These are phyloP conservation scores for Numenius arquata DNA, from an alignment of 2,113 vertebrate species.

Conservation along the genomic window DNA sequence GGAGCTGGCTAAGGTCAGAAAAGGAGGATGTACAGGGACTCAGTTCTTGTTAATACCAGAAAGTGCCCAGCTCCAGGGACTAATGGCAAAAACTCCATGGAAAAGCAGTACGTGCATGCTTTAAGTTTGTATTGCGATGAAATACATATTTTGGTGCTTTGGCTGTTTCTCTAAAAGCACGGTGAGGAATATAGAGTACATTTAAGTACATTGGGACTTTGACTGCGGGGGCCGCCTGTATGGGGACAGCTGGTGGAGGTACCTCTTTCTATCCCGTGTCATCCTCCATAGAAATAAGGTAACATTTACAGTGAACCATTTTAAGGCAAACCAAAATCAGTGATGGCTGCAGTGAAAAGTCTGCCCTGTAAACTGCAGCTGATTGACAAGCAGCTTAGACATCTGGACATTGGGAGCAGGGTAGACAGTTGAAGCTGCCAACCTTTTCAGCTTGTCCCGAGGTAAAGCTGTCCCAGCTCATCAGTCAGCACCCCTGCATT, in stretches of 20 bases:
- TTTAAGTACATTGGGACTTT: not conserved
- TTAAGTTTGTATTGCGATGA: not conserved
- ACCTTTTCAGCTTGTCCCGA: slow-evolving; percentile 9
- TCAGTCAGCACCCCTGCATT: slow-evolving; percentile 19
- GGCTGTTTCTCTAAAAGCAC: not conserved
- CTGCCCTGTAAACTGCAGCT: slow-evolving; percentile 13
- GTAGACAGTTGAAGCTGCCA: slow-evolving; percentile 48
- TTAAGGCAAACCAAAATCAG: not conserved
- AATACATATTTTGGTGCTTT: not conserved
- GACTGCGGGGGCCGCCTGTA: not conserved
- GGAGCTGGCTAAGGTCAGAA: not conserved
- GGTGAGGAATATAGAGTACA: not conserved
- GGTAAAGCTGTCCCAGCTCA: slow-evolving; percentile 35
- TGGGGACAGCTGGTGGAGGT: not conserved
- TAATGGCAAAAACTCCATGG: not conserved
- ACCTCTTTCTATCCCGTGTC: not conserved
- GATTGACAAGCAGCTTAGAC: slow-evolving; percentile 43
- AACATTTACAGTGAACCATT: not conserved
- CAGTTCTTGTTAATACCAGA: not conserved
- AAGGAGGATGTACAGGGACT: not conserved
- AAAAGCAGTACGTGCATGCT: not conserved
- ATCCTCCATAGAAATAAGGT: not conserved
- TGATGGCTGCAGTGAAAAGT: not conserved
- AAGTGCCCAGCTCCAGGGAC: not conserved
- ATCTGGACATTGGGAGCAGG: not conserved